These are phyloP conservation scores for Datnioides undecimradiatus DNA, from an alignment of 2,113 vertebrate genomes.

Conservation along the genomic window DNA sequence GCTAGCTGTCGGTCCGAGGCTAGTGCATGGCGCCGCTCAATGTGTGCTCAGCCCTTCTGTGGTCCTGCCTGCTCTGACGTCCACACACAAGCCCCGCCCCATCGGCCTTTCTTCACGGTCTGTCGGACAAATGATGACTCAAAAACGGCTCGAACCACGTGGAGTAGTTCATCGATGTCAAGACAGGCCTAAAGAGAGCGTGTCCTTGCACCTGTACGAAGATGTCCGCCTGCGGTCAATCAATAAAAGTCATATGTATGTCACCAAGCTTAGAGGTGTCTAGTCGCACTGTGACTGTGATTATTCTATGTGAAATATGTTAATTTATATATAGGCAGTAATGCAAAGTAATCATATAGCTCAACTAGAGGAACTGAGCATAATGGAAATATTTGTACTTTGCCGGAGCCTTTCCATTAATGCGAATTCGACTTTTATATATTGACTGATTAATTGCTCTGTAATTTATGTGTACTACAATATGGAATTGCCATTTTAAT, in stretches of 20 bases:
- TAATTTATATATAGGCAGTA: neutral
- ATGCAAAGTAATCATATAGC: neutral
- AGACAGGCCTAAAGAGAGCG: neutral
- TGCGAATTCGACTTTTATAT: neutral
- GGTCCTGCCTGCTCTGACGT: conserved; percentile 60
- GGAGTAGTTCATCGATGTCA: neutral
- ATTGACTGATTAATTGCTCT: neutral
- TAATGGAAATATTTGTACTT: neutral
- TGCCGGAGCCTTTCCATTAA: neutral
- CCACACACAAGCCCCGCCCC: conserved; percentile 38
- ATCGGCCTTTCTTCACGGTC: neutral
- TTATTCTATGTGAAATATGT: neutral
- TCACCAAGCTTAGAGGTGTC: neutral
- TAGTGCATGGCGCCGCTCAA: conserved; percentile 72
- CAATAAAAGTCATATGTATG: neutral
- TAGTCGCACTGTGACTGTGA: neutral
- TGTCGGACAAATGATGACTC: neutral
- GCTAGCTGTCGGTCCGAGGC: conserved; percentile 43
- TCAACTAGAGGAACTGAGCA: neutral
- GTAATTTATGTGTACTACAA: too few relatives aligned
- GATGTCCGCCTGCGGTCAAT: neutral
- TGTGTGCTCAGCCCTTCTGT: conserved; percentile 44
- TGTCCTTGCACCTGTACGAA: neutral
- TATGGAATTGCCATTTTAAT: too few relatives aligned
- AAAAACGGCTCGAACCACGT: conserved; percentile 1